Evolutionary conservation across 2,888 invertebrate species (phyloP), one percentile per base, ranked within the genome.

Genomic region (Pterostichus niger): DNA sequence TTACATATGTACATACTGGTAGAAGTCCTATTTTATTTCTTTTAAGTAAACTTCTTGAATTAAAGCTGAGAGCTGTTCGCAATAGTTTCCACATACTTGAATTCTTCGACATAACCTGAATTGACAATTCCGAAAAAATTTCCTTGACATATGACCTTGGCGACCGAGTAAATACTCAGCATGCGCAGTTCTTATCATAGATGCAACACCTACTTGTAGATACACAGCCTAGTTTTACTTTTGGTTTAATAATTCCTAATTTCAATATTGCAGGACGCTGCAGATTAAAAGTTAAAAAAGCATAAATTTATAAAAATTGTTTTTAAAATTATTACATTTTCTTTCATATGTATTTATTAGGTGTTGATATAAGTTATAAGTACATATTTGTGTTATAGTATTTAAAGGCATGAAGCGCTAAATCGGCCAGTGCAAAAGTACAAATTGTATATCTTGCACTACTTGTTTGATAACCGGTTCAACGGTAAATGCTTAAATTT

Each of bases 1-100:
- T 17, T 31, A 82, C 40, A 61, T 82, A 82, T 11, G 82, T 75
- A 49, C 82, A 82, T 71, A 82, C 13, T 52, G 82, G 82, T 15
- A 82, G 31, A 46, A 82, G 33, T 46, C 52, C 52, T 15, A 64
- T 46, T 79, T 79, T 79, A 52, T 79, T 64, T 49, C 9, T 68
- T 46, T 49, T 64, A 79, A 13, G 9, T 49, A 68, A 79, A 17
- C n/a, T 13, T 79, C 64, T 15, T 31, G 68, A 46, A 79, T 68
- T 79, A 13, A 49, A 33, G 49, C 33, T 64, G 10, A 79, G n/a
- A 31, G 52, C 24, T 68, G 49, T 33, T 13, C 79, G 79, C 9
- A 79, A 31, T 49, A 79, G 49, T 79, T 79, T 79, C 79, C 79
- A 79, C 64, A 79, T 64, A 64, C 49, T 75, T 52, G 75, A 24